Evolutionary conservation across 2,113 vertebrate species (phyloP), one percentile per base, ranked within the genome.

Genomic region (Mirounga angustirostris): DNA sequence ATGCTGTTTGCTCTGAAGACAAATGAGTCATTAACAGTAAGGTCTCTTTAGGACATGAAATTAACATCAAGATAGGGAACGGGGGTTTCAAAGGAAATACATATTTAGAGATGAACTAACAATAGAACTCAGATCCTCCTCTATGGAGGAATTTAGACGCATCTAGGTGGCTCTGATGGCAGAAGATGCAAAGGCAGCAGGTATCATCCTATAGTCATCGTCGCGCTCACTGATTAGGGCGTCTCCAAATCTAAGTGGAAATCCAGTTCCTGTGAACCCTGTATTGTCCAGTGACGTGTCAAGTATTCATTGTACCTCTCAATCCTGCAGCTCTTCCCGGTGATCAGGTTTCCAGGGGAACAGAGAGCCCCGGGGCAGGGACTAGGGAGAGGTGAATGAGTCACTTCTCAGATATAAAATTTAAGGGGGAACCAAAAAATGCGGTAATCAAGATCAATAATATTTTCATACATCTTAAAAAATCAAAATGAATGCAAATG

Each of bases 61-160:
- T 96, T 88, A 90, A 56, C 43, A 69, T 81, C 91, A 71, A n/a
- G 71, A 15, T 80, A 19, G 26, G 52, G 11, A 78, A 7, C 74
- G 40, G 59, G 71, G 86, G 21, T 94, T 92, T 92, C 69, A 82
- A 94, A 89, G 24, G 28, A 87, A 87, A 93, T 83, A 19, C 43
- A 40, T 83, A 24, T 43, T 93, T 92, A 83, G 61, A 94, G 89
- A 94, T 89, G 40, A 93, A 46, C 54, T 93, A 67, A 69, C 40
- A 63, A n/a, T 24, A 74, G 19, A 89, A 86, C 36, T 56, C 18
- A 71, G 30, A 74, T 89, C 54, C 76, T 80, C 59, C 18, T 95
- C 74, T 22, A 9, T 30, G 40, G 24, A 5, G 69, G 50, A 79
- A 33, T 82, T 83, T 36, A 67, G 50, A 92, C 22, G 82, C 78